These are phyloP conservation scores for Oncorhynchus clarkii DNA, from an alignment of 2,113 vertebrate species.

Conservation along the genomic window DNA sequence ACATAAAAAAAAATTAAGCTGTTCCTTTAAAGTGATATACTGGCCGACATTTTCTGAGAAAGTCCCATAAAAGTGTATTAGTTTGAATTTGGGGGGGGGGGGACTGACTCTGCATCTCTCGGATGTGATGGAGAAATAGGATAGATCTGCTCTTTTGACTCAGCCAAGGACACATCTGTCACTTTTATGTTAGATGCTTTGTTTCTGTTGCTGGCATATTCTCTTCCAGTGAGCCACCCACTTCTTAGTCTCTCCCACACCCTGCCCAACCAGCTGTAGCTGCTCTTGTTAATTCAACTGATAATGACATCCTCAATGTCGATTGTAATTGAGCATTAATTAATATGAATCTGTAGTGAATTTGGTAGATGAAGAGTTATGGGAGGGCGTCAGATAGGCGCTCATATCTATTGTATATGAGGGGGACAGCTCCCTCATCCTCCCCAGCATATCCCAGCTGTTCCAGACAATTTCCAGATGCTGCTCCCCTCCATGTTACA, in stretches of 20 bases:
- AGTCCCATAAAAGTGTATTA: constrained; percentile 5
- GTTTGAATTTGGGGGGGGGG: neutral
- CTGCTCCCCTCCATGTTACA: neutral
- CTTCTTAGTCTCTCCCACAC: constrained; percentile 10
- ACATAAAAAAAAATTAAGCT: constrained; percentile 3
- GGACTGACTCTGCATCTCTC: neutral
- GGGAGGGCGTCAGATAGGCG: neutral
- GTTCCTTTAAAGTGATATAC: constrained; percentile 7
- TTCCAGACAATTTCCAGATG: constrained; percentile 52
- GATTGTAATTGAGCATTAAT: constrained; percentile 16
- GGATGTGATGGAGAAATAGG: neutral
- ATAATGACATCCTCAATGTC: constrained; percentile 16
- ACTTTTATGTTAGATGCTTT: constrained; percentile 13
- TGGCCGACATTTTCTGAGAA: neutral
- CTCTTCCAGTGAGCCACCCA: constrained; percentile 2
- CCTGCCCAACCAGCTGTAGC: neutral
- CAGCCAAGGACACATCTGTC: neutral
- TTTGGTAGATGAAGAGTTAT: constrained; percentile 4
- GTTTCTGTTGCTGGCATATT: constrained; percentile 17
- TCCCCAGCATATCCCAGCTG: constrained; percentile 39
- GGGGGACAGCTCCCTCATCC: neutral
- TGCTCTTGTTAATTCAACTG: constrained; percentile 9
- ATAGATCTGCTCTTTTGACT: neutral
- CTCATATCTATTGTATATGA: neutral
- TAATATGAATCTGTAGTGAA: constrained; percentile 28